Evolutionary conservation across 2,113 vertebrate genomes (phyloP), one percentile per base, ranked within the genome.

Genomic region (Hemiscyllium ocellatum): DNA sequence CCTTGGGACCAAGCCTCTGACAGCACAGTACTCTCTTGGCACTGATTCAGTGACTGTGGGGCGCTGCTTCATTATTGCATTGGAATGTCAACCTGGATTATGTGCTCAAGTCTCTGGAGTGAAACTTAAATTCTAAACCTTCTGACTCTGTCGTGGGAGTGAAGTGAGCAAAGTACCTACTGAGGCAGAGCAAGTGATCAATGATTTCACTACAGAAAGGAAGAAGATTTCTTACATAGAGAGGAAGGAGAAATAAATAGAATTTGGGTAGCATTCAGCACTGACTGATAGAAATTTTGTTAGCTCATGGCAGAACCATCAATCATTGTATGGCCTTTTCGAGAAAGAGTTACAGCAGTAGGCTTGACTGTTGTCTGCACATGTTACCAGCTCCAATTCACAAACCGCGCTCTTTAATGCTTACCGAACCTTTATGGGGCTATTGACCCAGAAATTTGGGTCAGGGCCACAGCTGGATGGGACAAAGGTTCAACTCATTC

Each of bases 371-470:
- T 8, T 52, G 47, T 2, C 50, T 24, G 19, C 7, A 87, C 10
- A 52, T 87, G 85, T 2, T 50, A 52, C 37, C 20, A 26, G 10
- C 85, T 29, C 47, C 56, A 15, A 90, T 56, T 65, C 87, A 29
- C 61, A 42, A 61, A 65, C 29, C 61, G 50, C 26, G 33, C 29
- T 15, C 47, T 33, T 90, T 65, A 70, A 47, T 94, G 91, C n/a
- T 94, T 12, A 94, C 66, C 26, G 91, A 47, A 91, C 26, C 37
- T 94, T 94, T 70, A 94, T 68, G 42, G 68, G 19, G 24, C 65
- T 70, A 94, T 37, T 94, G 91, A 94, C 2, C 66, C 91, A 94
- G n/a, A 94, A 94, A 47, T 70, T 70, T 94, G 66, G 42, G 91
- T 94, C 66, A 94, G n/a, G 65, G 66, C 15, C 61, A 70, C 6